Base-by-base conservation (phyloP, 1,140 invertebrate genomes). In the Tetramorium alpestre region DNA sequence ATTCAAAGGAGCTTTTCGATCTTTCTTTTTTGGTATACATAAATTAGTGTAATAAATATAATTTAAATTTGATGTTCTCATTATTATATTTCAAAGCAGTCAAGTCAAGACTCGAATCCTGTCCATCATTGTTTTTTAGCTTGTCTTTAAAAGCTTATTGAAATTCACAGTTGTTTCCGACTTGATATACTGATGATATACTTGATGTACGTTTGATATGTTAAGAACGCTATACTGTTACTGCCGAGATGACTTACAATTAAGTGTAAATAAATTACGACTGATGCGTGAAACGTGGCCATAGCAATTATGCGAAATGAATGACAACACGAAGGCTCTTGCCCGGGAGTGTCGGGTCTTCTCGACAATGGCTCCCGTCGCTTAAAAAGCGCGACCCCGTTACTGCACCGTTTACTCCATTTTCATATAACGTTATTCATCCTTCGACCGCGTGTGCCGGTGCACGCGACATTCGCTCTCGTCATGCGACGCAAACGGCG, bases 381-480 rank as follows among this genome's bases (percentile, higher is more conserved):
- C 18, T 47, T 69, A 47, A 72, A 73, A 22, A 22, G 38, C 51
- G 18, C 51, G 25, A 25, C 13, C 8, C 49, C 78, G 38, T 72
- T 72, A 47, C 56, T 16, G 78, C 28, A 60, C 69, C 69, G 69
- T 75, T 84, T 84, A 84, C 25, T 56, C 56, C n/a, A 75, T 56
- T 75, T 84, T 13, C 25, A 38, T 49, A 10, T 47, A 72, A 84
- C 41, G 51, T 82, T 60, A 72, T 62, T 84, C 54, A 73, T 73
- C 41, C 6, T 18, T 11, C 11, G 78, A 47, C 18, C 69, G 69
- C 41, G 76, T 11, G 28, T 11, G 33, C 25, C 25, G 16, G 38
- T 47, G 54, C 54, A 84, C 80, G 80, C 80, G 80, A 84, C 80
- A 84, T 49, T 84, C 69, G 69, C 25, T 70, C 67, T 56, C 54